Percentiles rank a stretch among this genome's conserved stretches.
phyloP scores from a whole-genome alignment of 2,888 invertebrate species.

The Cosmia pyralina region DNA sequence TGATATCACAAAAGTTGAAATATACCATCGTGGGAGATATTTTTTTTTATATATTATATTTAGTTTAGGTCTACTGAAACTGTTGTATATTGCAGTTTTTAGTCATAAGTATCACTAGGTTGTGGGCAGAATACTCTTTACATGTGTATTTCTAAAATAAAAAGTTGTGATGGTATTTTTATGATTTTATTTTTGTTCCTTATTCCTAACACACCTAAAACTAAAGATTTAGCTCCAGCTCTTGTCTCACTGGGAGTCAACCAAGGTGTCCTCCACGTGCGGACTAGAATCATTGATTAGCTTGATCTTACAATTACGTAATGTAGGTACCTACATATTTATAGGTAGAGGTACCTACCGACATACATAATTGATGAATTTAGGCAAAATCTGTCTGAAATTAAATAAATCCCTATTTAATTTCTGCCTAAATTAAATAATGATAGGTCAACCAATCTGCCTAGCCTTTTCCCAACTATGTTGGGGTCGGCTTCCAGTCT shows the following conservation, averaged over 20 bases:
- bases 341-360: too few relatives aligned
- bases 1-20: conserved; percentile 46
- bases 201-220: neutral
- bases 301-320: too few relatives aligned
- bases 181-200: conserved; percentile 7
- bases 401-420: neutral
- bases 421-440: too few relatives aligned
- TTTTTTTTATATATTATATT: conserved; percentile 60
- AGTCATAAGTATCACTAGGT: too few relatives aligned
- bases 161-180: conserved; percentile 36
- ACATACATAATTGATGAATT: too few relatives aligned
- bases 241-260: neutral
- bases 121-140: conserved; percentile 60
- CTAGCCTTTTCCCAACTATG: too few relatives aligned
- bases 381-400: neutral
- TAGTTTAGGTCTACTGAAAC: conserved; percentile 30
- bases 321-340: too few relatives aligned
- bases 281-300: too few relatives aligned
- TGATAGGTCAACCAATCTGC: too few relatives aligned
- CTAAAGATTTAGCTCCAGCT: neutral
- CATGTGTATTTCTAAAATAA: conserved; percentile 51
- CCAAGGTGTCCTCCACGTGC: neutral
- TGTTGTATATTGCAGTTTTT: conserved; percentile 48
- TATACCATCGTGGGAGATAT: conserved; percentile 62
- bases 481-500: too few relatives aligned